Percentiles rank a stretch among this genome's conserved stretches.
phyloP scores from a whole-genome alignment of 2,888 invertebrate genomes.

The Chaetoderma sp. region DNA sequence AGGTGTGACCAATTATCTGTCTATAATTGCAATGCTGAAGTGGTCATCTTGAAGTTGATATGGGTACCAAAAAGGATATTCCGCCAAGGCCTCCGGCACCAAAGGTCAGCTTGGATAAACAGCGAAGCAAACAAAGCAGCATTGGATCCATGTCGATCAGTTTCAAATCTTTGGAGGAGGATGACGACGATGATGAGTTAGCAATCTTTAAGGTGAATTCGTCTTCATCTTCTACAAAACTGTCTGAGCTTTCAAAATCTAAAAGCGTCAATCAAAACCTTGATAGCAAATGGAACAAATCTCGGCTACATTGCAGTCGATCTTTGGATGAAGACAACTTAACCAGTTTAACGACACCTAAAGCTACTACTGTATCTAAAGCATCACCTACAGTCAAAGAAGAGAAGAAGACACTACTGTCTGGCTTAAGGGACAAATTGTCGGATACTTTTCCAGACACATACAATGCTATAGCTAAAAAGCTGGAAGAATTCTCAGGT shows the following conservation, averaged over 20 bases:
- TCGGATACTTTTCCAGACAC: constrained; percentile 43
- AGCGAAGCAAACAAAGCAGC: background rate
- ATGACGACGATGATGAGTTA: constrained; percentile 55
- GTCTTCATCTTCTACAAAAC: too few relatives aligned
- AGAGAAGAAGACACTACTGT: constrained; percentile 34
- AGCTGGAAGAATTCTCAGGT: constrained; percentile 50
- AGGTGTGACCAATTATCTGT: too few relatives aligned
- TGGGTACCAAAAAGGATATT: constrained; percentile 11
- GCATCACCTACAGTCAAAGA: too few relatives aligned
- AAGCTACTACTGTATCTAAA: background rate
- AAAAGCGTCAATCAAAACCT: background rate
- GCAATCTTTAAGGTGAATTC: constrained; percentile 19
- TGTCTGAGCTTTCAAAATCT: too few relatives aligned
- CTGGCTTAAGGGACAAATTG: constrained; percentile 40
- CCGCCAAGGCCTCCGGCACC: constrained; percentile 34
- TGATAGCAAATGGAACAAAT: background rate
- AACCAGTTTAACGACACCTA: background rate
- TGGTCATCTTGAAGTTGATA: too few relatives aligned
- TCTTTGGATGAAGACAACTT: constrained; percentile 31
- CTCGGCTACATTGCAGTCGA: background rate
- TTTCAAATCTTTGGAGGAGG: constrained; percentile 54
- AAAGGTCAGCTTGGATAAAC: constrained; percentile 7
- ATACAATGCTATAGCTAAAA: constrained; percentile 46
- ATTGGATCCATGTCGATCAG: constrained; percentile 35
- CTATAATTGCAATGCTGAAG: too few relatives aligned